These are phyloP conservation scores for Microvelia longipes DNA, from an alignment of 1,140 invertebrate species.

Conservation along the genomic window DNA sequence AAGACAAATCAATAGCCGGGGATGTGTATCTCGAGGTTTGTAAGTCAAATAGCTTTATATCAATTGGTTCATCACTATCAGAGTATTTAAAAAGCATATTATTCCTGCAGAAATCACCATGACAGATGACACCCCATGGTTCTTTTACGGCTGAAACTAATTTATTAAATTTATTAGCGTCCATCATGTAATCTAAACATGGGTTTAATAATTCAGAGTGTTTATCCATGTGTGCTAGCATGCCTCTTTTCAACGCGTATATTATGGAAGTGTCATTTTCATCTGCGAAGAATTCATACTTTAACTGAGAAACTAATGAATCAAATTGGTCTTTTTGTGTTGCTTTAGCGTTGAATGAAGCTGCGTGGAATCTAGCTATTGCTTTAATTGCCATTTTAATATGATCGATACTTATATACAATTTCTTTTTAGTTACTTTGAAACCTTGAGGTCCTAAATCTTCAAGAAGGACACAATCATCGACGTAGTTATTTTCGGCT, in stretches of 20 bases:
- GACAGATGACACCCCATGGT: constrained; percentile 32
- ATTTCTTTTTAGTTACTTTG: neutral
- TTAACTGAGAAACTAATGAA: constrained; percentile 19
- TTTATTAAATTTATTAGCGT: neutral
- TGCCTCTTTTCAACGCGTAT: constrained; percentile 1
- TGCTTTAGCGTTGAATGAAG: constrained; percentile 27
- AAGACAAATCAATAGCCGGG: constrained; percentile 30
- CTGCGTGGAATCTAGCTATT: constrained; percentile 30
- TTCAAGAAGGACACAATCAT: constrained; percentile 26
- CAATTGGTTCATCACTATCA: constrained; percentile 14
- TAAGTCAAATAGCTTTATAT: constrained; percentile 31
- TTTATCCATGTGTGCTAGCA: neutral
- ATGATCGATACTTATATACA: constrained; percentile 23
- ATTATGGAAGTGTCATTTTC: neutral
- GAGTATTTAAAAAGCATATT: constrained; percentile 36
- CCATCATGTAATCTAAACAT: neutral
- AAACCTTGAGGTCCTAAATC: constrained; percentile 21
- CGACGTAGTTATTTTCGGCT: constrained; percentile 2
- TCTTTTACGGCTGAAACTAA: constrained; percentile 18
- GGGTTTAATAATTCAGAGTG: neutral
- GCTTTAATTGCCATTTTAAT: constrained; percentile 24
- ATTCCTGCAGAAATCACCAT: constrained; percentile 41
- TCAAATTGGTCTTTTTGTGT: constrained; percentile 23
- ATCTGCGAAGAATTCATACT: constrained; percentile 14
- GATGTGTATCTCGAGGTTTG: constrained; percentile 27